Conservation (phyloP, 2,113 vertebrate species). For the Phaethornis superciliosus region DNA sequence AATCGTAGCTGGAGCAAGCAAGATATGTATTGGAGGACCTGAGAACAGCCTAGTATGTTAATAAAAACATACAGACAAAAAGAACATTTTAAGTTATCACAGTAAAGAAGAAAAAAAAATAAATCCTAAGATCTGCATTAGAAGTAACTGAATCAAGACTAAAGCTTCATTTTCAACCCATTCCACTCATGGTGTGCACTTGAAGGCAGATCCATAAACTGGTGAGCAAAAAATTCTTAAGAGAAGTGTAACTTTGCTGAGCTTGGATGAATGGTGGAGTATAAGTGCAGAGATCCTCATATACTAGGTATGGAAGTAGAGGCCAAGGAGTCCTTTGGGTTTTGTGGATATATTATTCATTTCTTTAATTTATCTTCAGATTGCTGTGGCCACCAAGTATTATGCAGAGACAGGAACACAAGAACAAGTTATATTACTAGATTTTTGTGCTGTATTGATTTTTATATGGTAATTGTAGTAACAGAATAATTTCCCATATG, state of each 20-base stretch:
- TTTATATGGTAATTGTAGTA: background rate
- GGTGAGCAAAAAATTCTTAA: background rate
- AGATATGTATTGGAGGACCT: background rate
- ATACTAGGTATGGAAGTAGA: background rate
- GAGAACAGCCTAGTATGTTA: background rate
- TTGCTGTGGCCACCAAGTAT: background rate
- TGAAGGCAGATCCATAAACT: background rate
- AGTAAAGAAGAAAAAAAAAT: background rate
- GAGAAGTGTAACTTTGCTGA: background rate
- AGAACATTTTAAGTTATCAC: background rate
- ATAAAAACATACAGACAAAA: background rate
- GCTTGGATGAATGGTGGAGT: background rate
- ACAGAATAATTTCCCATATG: background rate
- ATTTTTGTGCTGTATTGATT: no score
- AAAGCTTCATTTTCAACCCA: background rate
- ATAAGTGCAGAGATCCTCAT: accelerated
- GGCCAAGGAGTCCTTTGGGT: background rate
- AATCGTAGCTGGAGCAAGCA: background rate
- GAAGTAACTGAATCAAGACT: background rate
- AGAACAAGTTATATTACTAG: background rate
- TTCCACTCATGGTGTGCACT: background rate
- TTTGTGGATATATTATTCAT: background rate
- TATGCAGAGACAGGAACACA: background rate
- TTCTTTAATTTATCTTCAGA: background rate
- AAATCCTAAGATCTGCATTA: background rate